Percentiles rank a stretch among this genome's conserved stretches.
Evolutionary conservation across 2,888 invertebrate genomes (phyloP).

Genomic region (Fragum fragum): DNA sequence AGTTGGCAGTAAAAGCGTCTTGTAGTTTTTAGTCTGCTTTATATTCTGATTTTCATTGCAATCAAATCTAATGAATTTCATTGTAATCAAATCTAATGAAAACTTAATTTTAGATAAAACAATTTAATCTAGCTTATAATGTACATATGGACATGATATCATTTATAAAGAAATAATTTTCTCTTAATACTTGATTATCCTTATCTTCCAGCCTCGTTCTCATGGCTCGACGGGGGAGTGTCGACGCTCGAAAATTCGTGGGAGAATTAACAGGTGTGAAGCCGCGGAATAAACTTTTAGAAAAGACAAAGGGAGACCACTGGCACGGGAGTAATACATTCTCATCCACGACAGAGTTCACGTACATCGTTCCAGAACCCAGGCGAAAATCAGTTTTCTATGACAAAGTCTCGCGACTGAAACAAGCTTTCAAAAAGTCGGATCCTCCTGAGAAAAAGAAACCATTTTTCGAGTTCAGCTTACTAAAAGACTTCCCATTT

Average conservation of each 20-base stretch:
- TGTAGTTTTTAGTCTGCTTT: too few species aligned
- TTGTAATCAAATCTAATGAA: too few species aligned
- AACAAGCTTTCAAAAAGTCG: constrained; percentile 44
- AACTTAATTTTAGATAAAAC: too few species aligned
- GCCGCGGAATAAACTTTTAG: constrained; percentile 32
- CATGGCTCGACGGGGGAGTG: constrained; percentile 58
- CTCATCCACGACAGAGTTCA: constrained; percentile 63
- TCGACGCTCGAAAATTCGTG: constrained; percentile 47
- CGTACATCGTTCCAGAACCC: constrained; percentile 55
- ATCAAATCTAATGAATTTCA: too few species aligned
- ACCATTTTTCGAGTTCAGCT: constrained; percentile 66
- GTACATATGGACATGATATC: too few species aligned
- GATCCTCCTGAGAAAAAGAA: constrained; percentile 34
- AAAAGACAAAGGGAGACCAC: constrained; percentile 31
- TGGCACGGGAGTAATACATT: constrained; percentile 60
- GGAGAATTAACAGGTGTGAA: constrained; percentile 28
- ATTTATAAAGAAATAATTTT: too few species aligned
- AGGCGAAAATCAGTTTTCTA: constrained; percentile 57
- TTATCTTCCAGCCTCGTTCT: constrained; percentile 6
- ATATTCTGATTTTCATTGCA: too few species aligned
- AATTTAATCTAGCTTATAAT: too few species aligned
- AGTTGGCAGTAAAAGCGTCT: too few species aligned
- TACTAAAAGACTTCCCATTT: constrained; percentile 71
- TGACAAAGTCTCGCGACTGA: constrained; percentile 53
- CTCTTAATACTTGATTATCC: too few species aligned